phyloP scores from a whole-genome alignment of 1,140 invertebrate genomes.

The Tetragnatha versicolor region DNA sequence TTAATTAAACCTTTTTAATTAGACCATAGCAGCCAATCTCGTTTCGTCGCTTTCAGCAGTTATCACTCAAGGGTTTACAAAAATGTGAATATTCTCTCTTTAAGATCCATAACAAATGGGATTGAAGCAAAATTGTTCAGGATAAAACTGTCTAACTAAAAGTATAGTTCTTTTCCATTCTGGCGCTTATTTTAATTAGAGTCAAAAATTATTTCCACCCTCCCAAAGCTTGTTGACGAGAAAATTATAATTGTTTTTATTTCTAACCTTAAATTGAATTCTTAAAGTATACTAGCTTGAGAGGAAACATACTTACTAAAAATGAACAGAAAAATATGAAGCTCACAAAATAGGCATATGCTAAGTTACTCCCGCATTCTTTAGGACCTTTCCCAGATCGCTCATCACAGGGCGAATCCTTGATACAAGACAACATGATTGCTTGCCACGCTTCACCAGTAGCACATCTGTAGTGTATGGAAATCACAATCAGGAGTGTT shows the following conservation, averaged over 20 bases:
- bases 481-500: background rate
- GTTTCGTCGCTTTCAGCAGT: no score
- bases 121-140: background rate
- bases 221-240: background rate
- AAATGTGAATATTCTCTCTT: no score
- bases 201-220: background rate
- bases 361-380: slow-evolving; percentile 92
- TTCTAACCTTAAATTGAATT: background rate
- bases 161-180: background rate
- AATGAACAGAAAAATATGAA: slow-evolving; percentile 99
- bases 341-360: slow-evolving; percentile 98
- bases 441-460: slow-evolving; percentile 99
- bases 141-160: background rate
- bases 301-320: slow-evolving; percentile 80
- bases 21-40: no score
- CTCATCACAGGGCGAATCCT: slow-evolving; percentile 79
- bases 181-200: background rate
- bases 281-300: no score
- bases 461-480: slow-evolving; percentile 86
- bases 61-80: no score
- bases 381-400: slow-evolving; percentile 67
- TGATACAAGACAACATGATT: slow-evolving; percentile 97
- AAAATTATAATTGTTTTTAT: background rate
- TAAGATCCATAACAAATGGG: no score
- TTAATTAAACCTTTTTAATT: no score